Evolutionary conservation across 2,888 invertebrate species (phyloP).

Genomic region (Ichneumoninae sp.): DNA sequence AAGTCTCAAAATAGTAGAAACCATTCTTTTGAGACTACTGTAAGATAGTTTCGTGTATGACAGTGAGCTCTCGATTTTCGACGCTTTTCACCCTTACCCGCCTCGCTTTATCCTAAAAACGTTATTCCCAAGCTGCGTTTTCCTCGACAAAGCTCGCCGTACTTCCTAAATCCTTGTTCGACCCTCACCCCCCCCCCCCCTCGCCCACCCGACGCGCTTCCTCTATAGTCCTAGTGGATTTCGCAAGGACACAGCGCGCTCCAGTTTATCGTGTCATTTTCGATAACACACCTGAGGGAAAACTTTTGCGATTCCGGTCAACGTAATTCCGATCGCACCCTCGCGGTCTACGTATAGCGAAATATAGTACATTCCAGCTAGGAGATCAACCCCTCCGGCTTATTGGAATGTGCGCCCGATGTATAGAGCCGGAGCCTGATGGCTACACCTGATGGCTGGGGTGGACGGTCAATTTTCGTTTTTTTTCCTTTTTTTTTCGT

Average conservation of each 20-base stretch:
- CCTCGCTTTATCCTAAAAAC: background rate
- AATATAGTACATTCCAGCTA: slow-evolving; percentile 12
- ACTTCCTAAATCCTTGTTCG: background rate
- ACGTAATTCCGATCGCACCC: slow-evolving; percentile 49
- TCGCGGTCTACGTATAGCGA: background rate
- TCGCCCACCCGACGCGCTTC: background rate
- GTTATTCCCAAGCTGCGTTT: background rate
- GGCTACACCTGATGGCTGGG: background rate
- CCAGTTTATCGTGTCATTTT: slow-evolving; percentile 51
- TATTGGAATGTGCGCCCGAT: slow-evolving; percentile 28
- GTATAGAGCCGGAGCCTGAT: slow-evolving; percentile 26
- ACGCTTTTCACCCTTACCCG: background rate
- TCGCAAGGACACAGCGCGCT: background rate
- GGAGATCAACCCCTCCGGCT: slow-evolving; percentile 34
- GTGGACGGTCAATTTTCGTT: background rate
- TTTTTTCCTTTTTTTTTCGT: background rate
- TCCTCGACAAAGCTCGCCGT: background rate
- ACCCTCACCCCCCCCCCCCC: background rate
- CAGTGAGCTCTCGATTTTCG: background rate
- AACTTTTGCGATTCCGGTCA: slow-evolving; percentile 60
- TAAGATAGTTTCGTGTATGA: background rate
- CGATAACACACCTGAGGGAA: slow-evolving; percentile 38
- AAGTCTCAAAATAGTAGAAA: background rate
- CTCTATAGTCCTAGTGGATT: slow-evolving; percentile 29
- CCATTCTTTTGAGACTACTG: background rate